Conservation (phyloP, 2,888 invertebrate species). For the Pristionchus mayeri region DNA sequence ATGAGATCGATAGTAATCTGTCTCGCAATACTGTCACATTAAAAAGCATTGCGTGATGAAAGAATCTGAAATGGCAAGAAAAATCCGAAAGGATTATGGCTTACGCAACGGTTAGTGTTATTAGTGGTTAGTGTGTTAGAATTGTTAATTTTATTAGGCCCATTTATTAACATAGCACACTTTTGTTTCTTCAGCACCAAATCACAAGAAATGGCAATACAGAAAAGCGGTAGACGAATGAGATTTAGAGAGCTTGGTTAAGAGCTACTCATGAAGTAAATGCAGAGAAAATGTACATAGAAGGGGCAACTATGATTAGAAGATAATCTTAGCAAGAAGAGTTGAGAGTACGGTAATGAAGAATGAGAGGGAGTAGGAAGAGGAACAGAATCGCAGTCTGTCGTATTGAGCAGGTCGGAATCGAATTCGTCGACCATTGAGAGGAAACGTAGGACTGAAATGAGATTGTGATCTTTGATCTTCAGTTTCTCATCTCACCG, state of each 20-base stretch:
- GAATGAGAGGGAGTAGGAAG: background rate
- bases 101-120: background rate
- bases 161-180: slow-evolving; percentile 25
- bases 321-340: background rate
- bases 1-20: background rate
- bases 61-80: slow-evolving; percentile 15
- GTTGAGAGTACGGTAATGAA: slow-evolving; percentile 5
- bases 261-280: slow-evolving; percentile 3
- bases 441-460: slow-evolving; percentile 42
- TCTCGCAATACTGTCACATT: slow-evolving; percentile 17
- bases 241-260: slow-evolving; percentile 2
- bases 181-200: slow-evolving; percentile 11
- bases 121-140: slow-evolving; percentile 40
- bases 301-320: background rate
- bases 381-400: slow-evolving; percentile 31
- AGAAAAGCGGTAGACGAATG: background rate
- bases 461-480: slow-evolving; percentile 8
- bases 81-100: background rate
- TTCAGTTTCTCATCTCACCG: slow-evolving; percentile 38
- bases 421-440: slow-evolving; percentile 44
- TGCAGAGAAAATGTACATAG: slow-evolving; percentile 21
- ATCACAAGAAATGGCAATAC: slow-evolving; percentile 20
- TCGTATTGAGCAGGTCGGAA: slow-evolving; percentile 50
- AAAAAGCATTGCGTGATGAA: slow-evolving; percentile 22
- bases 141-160: background rate